Percentiles rank a stretch among this genome's conserved stretches.
Conservation (phyloP, 2,113 vertebrate genomes). For the Corapipo altera region DNA sequence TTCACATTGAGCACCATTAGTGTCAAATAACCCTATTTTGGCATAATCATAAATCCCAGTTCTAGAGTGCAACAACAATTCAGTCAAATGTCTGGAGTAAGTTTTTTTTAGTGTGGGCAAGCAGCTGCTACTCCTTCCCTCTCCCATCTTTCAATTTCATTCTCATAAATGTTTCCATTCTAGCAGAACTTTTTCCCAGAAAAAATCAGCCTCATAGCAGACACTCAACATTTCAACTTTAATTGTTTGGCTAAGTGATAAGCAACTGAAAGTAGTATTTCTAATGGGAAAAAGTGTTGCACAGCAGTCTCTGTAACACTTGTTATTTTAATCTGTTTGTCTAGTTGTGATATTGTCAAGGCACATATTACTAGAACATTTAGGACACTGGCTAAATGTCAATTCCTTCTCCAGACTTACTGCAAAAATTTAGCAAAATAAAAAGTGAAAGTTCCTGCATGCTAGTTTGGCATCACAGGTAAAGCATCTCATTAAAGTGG, state of each 20-base stretch:
- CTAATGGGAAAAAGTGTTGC: conserved; percentile 13
- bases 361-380: conserved; percentile 14
- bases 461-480: not conserved
- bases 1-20: not conserved
- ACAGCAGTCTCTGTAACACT: not conserved
- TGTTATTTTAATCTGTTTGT: conserved; percentile 39
- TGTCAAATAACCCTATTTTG: not conserved
- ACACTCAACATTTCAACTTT: conserved; percentile 7
- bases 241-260: conserved; percentile 52
- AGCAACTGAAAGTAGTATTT: conserved; percentile 4
- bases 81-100: not conserved
- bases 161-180: conserved; percentile 24
- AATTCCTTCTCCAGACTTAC: not conserved
- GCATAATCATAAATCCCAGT: not conserved
- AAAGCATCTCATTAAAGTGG: not conserved
- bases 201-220: conserved; percentile 10
- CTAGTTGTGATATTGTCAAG: conserved; percentile 16
- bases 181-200: not conserved
- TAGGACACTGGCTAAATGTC: conserved; percentile 8
- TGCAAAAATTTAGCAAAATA: not conserved
- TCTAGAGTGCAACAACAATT: not conserved
- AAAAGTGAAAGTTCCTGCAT: not conserved
- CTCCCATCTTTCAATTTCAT: not conserved
- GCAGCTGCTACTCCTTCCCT: not conserved
- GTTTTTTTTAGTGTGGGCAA: not conserved